Percentiles rank a stretch among this genome's conserved stretches.
Conservation (phyloP, 2,888 invertebrate species). For the Trichacis sp. region DNA sequence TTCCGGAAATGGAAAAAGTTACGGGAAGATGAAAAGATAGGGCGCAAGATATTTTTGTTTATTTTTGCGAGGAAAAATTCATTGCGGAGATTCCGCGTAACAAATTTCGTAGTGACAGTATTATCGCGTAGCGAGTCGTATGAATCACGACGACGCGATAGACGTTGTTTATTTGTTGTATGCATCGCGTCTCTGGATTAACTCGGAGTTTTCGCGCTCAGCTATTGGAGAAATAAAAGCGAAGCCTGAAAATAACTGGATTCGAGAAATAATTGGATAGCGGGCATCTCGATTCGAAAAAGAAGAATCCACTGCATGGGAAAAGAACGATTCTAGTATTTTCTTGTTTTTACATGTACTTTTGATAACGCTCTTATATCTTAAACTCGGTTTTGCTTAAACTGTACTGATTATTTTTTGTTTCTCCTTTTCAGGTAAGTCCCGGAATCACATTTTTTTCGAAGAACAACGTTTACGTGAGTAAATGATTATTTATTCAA, state of each 20-base stretch:
- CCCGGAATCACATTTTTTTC: too few relatives aligned
- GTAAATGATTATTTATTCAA: too few relatives aligned
- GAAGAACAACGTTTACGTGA: neutral
- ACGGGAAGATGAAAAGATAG: too few relatives aligned
- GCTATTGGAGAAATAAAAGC: slow-evolving; percentile 4
- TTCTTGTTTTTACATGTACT: neutral
- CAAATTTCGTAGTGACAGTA: slow-evolving; percentile 12
- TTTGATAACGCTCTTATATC: neutral
- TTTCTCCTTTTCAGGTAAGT: too few relatives aligned
- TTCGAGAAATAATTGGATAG: slow-evolving; percentile 7
- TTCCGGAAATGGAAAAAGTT: too few relatives aligned
- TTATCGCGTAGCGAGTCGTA: slow-evolving; percentile 33
- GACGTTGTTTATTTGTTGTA: slow-evolving; percentile 53
- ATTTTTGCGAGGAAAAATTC: neutral
- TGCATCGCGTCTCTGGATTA: slow-evolving; percentile 41
- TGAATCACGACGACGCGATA: slow-evolving; percentile 51
- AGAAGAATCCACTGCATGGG: neutral
- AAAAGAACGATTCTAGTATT: neutral
- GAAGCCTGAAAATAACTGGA: slow-evolving; percentile 9
- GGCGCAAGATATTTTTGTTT: neutral
- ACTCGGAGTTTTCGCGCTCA: slow-evolving; percentile 37
- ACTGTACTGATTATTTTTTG: too few relatives aligned
- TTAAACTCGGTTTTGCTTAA: too few relatives aligned
- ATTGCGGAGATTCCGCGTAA: neutral
- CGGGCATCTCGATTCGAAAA: neutral